Percentiles rank a stretch among this genome's conserved stretches.
These are phyloP conservation scores for Mesochorus sp. DNA, from an alignment of 2,888 invertebrate species.

Conservation along the genomic window DNA sequence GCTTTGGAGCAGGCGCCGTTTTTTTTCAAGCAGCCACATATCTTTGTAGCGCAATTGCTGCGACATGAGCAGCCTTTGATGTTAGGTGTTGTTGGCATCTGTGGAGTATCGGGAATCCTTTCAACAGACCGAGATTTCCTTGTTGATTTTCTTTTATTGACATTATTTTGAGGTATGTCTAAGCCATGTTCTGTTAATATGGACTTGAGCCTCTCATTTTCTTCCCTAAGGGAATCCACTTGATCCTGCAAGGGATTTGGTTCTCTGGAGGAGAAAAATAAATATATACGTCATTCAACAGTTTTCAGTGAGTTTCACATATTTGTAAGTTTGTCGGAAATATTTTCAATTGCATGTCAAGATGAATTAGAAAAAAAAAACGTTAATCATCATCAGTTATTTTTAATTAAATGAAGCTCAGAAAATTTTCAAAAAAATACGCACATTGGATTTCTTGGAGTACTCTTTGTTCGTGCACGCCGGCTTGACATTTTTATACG, in stretches of 20 bases:
- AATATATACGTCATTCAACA: not conserved
- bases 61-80: slow-evolving; percentile 38
- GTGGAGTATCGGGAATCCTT: not conserved
- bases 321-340: no score
- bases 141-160: no score
- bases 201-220: slow-evolving; percentile 9
- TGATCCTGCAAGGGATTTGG: slow-evolving; percentile 34
- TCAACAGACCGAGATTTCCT: no score
- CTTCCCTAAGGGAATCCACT: not conserved
- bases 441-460: no score
- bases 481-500: no score
- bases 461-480: no score
- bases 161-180: no score
- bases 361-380: no score
- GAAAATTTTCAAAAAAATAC: no score
- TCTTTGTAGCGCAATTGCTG: slow-evolving; percentile 31
- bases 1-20: slow-evolving; percentile 7
- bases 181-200: not conserved
- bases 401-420: no score
- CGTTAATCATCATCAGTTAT: no score
- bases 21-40: slow-evolving; percentile 47
- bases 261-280: not conserved
- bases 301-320: not conserved
- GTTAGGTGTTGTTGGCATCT: not conserved
- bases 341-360: no score